These are phyloP conservation scores for Agrochola macilenta DNA, from an alignment of 2,888 invertebrate genomes.

Conservation along the genomic window DNA sequence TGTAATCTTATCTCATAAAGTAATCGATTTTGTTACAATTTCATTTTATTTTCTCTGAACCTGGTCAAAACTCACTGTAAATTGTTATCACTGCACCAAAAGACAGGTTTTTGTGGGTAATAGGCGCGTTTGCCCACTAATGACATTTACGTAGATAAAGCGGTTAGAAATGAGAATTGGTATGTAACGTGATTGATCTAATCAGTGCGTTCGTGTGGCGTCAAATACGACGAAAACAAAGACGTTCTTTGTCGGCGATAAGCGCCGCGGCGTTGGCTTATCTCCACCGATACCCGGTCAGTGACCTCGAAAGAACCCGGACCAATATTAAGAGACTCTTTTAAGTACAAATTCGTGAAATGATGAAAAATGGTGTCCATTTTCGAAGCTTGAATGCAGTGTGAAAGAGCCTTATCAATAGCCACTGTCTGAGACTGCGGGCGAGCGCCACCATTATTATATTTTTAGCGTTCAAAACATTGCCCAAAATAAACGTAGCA, in stretches of 20 bases:
- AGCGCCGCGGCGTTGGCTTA: constrained; percentile 84
- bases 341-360: constrained; percentile 61
- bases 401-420: constrained; percentile 10
- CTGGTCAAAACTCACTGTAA: constrained; percentile 14
- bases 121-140: constrained; percentile 24
- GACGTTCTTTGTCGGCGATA: constrained; percentile 87
- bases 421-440: background rate
- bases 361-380: constrained; percentile 40
- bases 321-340: constrained; percentile 71
- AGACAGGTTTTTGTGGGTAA: constrained; percentile 30
- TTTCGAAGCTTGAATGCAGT: constrained; percentile 12
- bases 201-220: constrained; percentile 79
- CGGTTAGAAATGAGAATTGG: constrained; percentile 50
- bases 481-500: constrained; percentile 57
- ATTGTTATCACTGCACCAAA: constrained; percentile 28
- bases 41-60: background rate
- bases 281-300: constrained; percentile 87
- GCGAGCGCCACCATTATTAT: constrained; percentile 4
- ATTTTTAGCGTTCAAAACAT: constrained; percentile 24
- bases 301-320: constrained; percentile 81
- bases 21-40: constrained; percentile 27
- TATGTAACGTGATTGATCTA: constrained; percentile 77
- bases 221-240: constrained; percentile 87
- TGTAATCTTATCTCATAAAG: constrained; percentile 38
- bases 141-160: constrained; percentile 31